These are phyloP conservation scores for Synanthedon andrenaeformis DNA, from an alignment of 2,888 invertebrate genomes.

Conservation along the genomic window DNA sequence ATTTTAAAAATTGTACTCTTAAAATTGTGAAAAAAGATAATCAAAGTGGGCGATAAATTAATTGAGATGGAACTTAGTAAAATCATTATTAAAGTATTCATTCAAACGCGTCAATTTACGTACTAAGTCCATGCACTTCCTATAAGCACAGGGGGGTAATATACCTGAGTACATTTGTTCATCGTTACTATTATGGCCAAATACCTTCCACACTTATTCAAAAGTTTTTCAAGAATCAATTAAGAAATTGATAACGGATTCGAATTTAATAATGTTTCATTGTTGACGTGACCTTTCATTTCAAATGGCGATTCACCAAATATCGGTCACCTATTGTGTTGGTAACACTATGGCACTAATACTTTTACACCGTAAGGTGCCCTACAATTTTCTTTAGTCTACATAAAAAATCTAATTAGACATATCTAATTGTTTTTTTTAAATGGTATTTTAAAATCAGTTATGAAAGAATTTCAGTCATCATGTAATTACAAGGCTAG, in stretches of 20 bases:
- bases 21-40: too few relatives aligned
- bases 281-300: not conserved
- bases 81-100: not conserved
- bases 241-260: constrained; percentile 4
- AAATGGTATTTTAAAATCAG: too few relatives aligned
- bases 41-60: too few relatives aligned
- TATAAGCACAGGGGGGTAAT: constrained; percentile 11
- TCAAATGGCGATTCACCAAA: not conserved
- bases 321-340: not conserved
- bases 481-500: too few relatives aligned
- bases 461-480: too few relatives aligned
- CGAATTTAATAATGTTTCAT: not conserved
- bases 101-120: not conserved
- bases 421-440: too few relatives aligned
- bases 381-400: too few relatives aligned
- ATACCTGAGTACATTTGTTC: constrained; percentile 13
- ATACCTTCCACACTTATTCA: constrained; percentile 8
- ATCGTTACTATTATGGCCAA: constrained; percentile 11
- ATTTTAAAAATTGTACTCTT: too few relatives aligned
- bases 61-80: too few relatives aligned
- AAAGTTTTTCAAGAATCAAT: constrained; percentile 10
- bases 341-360: too few relatives aligned
- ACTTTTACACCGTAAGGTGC: too few relatives aligned
- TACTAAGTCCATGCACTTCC: not conserved
- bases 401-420: too few relatives aligned